phyloP scores from a whole-genome alignment of 2,888 invertebrate genomes.

The Cancer borealis region DNA sequence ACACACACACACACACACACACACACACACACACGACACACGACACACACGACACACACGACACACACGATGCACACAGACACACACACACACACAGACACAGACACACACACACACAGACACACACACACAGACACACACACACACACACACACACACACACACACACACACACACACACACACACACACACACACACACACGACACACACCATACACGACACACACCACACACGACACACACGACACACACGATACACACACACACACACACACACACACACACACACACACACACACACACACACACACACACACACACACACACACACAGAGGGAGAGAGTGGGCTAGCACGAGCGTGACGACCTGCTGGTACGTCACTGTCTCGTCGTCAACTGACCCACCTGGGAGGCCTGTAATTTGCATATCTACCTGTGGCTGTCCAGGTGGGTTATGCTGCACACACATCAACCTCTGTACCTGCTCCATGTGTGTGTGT shows the following conservation, averaged over 20 bases:
- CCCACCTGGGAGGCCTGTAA: background rate
- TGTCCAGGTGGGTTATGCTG: constrained; percentile 26
- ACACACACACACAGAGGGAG: background rate
- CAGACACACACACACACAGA: constrained; percentile 33
- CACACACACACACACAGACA: background rate
- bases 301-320: constrained; percentile 45
- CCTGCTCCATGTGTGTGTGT: background rate
- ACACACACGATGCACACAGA: no score
- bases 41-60: constrained; percentile 31
- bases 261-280: background rate
- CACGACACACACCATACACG: background rate
- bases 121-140: constrained; percentile 43
- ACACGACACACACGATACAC: background rate
- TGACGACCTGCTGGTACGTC: background rate
- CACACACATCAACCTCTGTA: background rate
- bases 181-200: no score
- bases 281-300: constrained; percentile 32
- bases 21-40: no score
- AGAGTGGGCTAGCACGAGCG: background rate
- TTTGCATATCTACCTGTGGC: constrained; percentile 26
- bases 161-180: no score
- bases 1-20: no score
- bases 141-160: background rate
- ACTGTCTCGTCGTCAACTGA: background rate
- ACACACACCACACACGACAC: background rate